A percentile compares a stretch with the other conserved stretches of the same genome.
phyloP scores from a whole-genome alignment of 2,113 vertebrate genomes.

The Cyanoramphus novaezelandiae region DNA sequence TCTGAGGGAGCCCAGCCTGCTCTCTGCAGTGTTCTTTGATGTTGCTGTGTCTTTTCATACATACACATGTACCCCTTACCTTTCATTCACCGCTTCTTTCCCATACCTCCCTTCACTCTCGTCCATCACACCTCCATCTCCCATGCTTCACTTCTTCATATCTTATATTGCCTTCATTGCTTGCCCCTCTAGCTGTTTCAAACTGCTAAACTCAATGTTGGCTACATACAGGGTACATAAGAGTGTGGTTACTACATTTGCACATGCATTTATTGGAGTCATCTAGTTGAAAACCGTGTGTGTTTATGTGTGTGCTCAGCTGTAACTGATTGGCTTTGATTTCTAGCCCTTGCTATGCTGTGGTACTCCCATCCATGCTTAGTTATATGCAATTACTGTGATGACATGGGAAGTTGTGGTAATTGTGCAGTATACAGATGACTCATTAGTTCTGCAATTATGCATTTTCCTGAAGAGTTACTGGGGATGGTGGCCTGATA shows the following conservation, averaged over 20 bases:
- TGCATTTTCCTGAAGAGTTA: not conserved
- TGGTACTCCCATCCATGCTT: not conserved
- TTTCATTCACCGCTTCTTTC: not conserved
- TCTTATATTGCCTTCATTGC: not conserved
- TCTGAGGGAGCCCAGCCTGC: not conserved
- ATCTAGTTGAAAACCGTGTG: rapidly evolving
- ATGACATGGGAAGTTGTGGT: constrained; percentile 3
- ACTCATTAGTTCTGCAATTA: constrained; percentile 41
- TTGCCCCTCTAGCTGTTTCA: not conserved
- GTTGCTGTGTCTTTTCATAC: not conserved
- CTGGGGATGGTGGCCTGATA: not conserved
- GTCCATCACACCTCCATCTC: not conserved
- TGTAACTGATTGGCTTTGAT: not conserved
- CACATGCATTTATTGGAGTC: rapidly evolving
- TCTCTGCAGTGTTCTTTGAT: not conserved
- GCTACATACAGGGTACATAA: rapidly evolving
- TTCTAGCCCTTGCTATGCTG: not conserved
- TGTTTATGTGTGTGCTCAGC: not conserved
- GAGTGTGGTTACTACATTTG: not conserved
- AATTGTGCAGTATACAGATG: not conserved
- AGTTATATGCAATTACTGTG: not conserved
- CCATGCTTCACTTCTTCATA: not conserved
- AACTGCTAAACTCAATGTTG: not conserved
- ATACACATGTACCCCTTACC: rapidly evolving
- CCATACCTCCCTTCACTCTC: not conserved